These are phyloP conservation scores for Diadegma fenestrale DNA, from an alignment of 2,888 invertebrate genomes.

Conservation along the genomic window DNA sequence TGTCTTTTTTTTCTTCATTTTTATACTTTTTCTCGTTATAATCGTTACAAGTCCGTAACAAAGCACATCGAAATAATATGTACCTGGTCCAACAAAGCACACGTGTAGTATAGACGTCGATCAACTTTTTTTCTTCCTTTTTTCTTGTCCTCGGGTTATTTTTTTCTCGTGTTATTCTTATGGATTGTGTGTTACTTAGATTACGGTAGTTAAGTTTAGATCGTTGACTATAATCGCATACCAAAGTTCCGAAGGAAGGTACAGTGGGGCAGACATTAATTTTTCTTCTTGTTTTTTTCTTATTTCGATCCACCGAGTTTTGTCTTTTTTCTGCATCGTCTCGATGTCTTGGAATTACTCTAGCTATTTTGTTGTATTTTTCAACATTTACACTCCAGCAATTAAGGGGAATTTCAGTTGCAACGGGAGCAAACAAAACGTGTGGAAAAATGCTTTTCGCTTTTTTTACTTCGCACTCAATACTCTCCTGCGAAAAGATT, in stretches of 20 bases:
- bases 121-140: slow-evolving; percentile 68
- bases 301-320: slow-evolving; percentile 4
- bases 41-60: slow-evolving; percentile 70
- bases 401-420: slow-evolving; percentile 1
- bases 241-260: slow-evolving; percentile 76
- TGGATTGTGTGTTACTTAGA: slow-evolving; percentile 76
- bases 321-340: neutral
- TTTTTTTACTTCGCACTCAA: slow-evolving; percentile 11
- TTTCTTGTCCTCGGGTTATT: slow-evolving; percentile 42
- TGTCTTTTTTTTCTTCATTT: slow-evolving; percentile 25
- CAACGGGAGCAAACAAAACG: slow-evolving; percentile 15
- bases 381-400: neutral
- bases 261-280: slow-evolving; percentile 10
- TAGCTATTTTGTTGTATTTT: neutral
- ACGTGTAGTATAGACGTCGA: slow-evolving; percentile 79
- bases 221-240: slow-evolving; percentile 73
- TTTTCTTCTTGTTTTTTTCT: neutral
- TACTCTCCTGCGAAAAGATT: slow-evolving; percentile 75
- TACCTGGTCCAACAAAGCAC: slow-evolving; percentile 80
- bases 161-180: slow-evolving; percentile 71
- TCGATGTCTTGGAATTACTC: slow-evolving; percentile 10
- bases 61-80: slow-evolving; percentile 77
- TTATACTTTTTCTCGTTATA: slow-evolving; percentile 58
- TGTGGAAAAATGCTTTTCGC: neutral
- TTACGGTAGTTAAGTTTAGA: slow-evolving; percentile 77